These are phyloP conservation scores for Turritopsis rubra DNA, from an alignment of 30 jellyfish, hydroid and myxozoan species.

Conservation along the genomic window DNA sequence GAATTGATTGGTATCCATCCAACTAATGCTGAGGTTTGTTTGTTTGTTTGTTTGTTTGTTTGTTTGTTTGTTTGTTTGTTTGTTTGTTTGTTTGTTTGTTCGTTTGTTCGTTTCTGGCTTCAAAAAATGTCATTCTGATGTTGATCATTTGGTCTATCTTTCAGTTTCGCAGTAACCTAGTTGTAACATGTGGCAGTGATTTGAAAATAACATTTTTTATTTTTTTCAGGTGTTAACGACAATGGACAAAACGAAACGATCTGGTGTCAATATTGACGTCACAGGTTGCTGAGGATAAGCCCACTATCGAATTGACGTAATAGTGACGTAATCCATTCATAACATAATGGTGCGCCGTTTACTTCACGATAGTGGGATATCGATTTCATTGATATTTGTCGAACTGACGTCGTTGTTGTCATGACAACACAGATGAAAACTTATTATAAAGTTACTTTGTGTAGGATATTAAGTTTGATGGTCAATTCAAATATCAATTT, in stretches of 20 bases:
- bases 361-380: not conserved
- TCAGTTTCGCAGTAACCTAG: too few species aligned
- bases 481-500: not conserved
- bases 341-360: not conserved
- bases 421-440: not conserved
- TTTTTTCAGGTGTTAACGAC: constrained; percentile 71
- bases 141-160: too few species aligned
- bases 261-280: constrained; percentile 55
- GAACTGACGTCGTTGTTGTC: constrained; percentile 3
- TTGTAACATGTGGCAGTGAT: not conserved
- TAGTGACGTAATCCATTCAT: too few species aligned
- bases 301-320: constrained; percentile 28
- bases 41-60: not conserved
- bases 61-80: too few species aligned
- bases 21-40: constrained; percentile 82
- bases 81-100: too few species aligned
- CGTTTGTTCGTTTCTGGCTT: too few species aligned
- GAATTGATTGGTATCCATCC: constrained; percentile 94
- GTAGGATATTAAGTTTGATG: constrained; percentile 24
- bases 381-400: not conserved
- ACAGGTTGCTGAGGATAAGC: constrained; percentile 98
- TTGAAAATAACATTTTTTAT: not conserved
- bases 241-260: constrained; percentile 63
- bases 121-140: too few species aligned
- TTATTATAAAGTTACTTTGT: constrained; percentile 4